Conservation (phyloP, 2,797 vertebrate genomes). For the Leptatherina wallacei region DNA sequence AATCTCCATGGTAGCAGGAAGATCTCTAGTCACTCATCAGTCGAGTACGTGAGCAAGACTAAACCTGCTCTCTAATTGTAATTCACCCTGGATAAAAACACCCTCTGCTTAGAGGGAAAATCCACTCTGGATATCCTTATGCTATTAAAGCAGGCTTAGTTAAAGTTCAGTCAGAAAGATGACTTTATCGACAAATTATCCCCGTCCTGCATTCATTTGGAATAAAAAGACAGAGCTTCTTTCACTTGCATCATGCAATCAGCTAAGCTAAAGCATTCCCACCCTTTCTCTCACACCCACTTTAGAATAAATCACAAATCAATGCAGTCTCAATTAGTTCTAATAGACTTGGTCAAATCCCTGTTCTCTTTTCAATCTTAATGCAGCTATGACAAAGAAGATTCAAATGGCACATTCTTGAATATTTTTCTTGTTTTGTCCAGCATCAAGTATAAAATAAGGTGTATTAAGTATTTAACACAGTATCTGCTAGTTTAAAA, state of each 20-base stretch:
- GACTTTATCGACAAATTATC: slow-evolving; percentile 40
- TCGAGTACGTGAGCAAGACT: not conserved
- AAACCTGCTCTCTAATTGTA: slow-evolving; percentile 45
- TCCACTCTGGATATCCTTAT: slow-evolving; percentile 26
- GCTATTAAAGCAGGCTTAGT: slow-evolving; percentile 41
- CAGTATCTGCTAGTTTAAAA: not conserved
- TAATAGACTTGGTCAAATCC: slow-evolving; percentile 6
- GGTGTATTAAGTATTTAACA: not conserved
- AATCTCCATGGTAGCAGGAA: slow-evolving; percentile 13
- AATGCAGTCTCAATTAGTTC: slow-evolving; percentile 29
- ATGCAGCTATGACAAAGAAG: not conserved
- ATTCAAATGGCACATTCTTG: not conserved
- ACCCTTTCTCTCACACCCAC: slow-evolving; percentile 37
- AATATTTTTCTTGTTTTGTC: no score
- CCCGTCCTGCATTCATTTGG: slow-evolving; percentile 30
- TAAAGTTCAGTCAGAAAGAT: slow-evolving; percentile 47
- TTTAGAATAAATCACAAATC: slow-evolving; percentile 43
- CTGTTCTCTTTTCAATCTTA: not conserved
- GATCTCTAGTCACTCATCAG: slow-evolving; percentile 25
- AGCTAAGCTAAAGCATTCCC: slow-evolving; percentile 25
- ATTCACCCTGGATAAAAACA: slow-evolving; percentile 32
- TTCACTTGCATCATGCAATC: slow-evolving; percentile 46
- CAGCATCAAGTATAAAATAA: no score
- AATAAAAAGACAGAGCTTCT: slow-evolving; percentile 27
- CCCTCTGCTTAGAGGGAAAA: slow-evolving; percentile 48